Base-by-base conservation (phyloP, 64 coral and sea anemone species). In the Montipora foliosa region DNA sequence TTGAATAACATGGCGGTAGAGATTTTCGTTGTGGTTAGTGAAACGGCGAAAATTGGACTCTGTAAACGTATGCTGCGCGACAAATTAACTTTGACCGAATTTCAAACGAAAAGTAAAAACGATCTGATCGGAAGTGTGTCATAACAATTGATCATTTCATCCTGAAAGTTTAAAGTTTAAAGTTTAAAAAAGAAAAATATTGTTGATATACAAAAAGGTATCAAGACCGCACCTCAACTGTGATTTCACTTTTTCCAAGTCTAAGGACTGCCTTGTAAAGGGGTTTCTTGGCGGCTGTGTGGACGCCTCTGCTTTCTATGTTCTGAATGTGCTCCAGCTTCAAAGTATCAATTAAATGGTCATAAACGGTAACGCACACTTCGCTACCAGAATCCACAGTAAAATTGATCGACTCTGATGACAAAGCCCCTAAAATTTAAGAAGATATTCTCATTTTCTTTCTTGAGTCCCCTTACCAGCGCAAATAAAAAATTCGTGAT, bases 381-480 rank as follows among this genome's bases (percentile, higher is more conserved):
- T 98, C 96, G 62, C 93, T 95, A 6, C 89, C 96, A 15, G 69
- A 87, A 57, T 98, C 96, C 17, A 98, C 80, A 5, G 92, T 60
- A 47, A 96, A 96, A 29, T 93, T 58, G 0, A 93, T 76, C 2
- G 72, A 53, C 5, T 83, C 89, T 44, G 89, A 91, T 20, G 48
- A 73, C 16, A n/a, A 48, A n/a, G 78, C 79, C 8, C 72, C 89
- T 91, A 37, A 47, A 78, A 57, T 59, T 37, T 44, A 22, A 69
- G 59, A 5, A 47, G 8, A 16, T 47, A 0, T 8, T 24, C 5
- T 49, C 16, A 50, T 55, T 55, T 55, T 9, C 52, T 55, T 9
- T 55, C 52, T 9, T 55, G 6, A 5, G 52, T 55, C 52, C 52
- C 52, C 61, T 14, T 14, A 66, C 11, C 3, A 66, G 15, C 7